Conservation (phyloP, 2,888 invertebrate species). For the Andrena dorsata region DNA sequence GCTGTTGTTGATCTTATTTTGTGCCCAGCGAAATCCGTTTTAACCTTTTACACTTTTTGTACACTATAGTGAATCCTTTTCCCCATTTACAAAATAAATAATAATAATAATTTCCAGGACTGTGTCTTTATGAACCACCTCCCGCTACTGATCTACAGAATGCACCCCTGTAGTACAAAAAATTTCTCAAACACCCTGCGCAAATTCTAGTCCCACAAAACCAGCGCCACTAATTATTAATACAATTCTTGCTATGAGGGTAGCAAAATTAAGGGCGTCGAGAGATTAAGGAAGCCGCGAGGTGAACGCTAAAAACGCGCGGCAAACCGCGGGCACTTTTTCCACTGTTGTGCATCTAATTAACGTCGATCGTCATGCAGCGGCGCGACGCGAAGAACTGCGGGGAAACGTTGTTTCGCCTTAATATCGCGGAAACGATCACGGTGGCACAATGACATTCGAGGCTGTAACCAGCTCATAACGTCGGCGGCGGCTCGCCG, state of each 20-base stretch:
- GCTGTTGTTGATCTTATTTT: too few species aligned
- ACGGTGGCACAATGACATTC: constrained; percentile 70
- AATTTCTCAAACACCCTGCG: background rate
- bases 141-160: too few species aligned
- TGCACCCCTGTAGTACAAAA: too few species aligned
- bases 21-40: too few species aligned
- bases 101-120: too few species aligned
- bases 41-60: too few species aligned
- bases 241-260: background rate
- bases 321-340: constrained; percentile 30
- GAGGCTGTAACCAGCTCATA: constrained; percentile 73
- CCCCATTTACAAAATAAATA: too few species aligned
- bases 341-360: constrained; percentile 67
- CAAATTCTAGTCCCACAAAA: constrained; percentile 6
- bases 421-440: constrained; percentile 72
- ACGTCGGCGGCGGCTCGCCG: constrained; percentile 67
- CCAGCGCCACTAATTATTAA: constrained; percentile 5
- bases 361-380: constrained; percentile 56
- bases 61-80: too few species aligned
- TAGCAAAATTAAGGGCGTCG: constrained; percentile 5
- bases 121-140: too few species aligned
- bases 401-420: constrained; percentile 67
- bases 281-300: constrained; percentile 8
- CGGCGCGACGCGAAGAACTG: constrained; percentile 44
- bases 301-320: constrained; percentile 54